A percentile compares a stretch with the other conserved stretches of the same genome.
Evolutionary conservation across 2,797 vertebrate genomes (phyloP).

Genomic region (Betta splendens): DNA sequence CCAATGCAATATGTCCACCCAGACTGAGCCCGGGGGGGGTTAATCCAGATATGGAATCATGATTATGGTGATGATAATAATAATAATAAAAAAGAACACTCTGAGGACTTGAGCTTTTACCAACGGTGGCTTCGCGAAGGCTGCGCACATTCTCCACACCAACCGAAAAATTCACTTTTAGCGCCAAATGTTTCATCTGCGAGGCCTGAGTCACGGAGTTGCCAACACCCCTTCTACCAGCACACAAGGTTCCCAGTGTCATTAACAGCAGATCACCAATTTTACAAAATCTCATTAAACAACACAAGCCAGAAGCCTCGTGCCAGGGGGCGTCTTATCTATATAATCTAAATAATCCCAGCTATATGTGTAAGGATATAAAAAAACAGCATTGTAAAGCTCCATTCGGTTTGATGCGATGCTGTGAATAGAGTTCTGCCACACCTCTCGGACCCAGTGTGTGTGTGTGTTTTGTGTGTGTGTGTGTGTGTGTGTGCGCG

Average conservation of each 20-base stretch:
- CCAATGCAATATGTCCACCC: conserved; percentile 19
- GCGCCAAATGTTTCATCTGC: conserved; percentile 37
- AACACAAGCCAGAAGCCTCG: conserved; percentile 67
- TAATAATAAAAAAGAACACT: conserved; percentile 19
- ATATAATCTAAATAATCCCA: conserved; percentile 70
- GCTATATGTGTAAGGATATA: conserved; percentile 66
- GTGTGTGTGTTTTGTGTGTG: conserved; percentile 40
- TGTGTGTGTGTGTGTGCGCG: too few species aligned
- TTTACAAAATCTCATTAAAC: conserved; percentile 72
- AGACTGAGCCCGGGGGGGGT: conserved; percentile 39
- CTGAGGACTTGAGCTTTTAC: conserved; percentile 40
- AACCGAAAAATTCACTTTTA: conserved; percentile 35
- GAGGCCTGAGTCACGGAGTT: conserved; percentile 6
- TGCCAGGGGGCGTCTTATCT: conserved; percentile 68
- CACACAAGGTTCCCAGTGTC: conserved; percentile 27
- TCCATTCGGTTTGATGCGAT: conserved; percentile 72
- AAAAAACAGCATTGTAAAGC: conserved; percentile 61
- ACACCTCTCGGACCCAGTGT: conserved; percentile 83
- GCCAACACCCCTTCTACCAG: conserved; percentile 21
- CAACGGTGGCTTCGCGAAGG: conserved; percentile 35
- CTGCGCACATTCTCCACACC: conserved; percentile 18
- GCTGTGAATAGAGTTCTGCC: conserved; percentile 77
- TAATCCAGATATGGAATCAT: conserved; percentile 63
- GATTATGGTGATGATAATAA: conserved; percentile 47
- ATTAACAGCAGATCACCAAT: conserved; percentile 55